Conservation (phyloP, 2,888 invertebrate species). For the Parnassius orleans region DNA sequence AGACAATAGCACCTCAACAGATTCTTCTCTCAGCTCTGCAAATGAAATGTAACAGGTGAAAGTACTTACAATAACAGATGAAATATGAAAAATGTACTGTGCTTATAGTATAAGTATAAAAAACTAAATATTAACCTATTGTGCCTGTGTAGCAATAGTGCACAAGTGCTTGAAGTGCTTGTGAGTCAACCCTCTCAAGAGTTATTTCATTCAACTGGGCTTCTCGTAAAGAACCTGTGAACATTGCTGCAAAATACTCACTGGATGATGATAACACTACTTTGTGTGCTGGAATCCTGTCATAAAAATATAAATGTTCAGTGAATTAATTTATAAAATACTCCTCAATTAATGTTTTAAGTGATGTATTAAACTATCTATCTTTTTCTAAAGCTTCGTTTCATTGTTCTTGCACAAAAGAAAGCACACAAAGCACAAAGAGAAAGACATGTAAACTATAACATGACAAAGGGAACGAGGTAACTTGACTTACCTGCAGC, state of each 20-base stretch:
- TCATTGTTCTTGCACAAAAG: slow-evolving; percentile 22
- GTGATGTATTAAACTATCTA: neutral
- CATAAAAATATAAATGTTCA: slow-evolving; percentile 23
- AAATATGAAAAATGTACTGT: slow-evolving; percentile 18
- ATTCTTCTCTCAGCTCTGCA: slow-evolving; percentile 92
- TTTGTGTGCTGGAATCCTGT: slow-evolving; percentile 90
- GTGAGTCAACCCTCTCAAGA: slow-evolving; percentile 91
- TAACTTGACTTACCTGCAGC: slow-evolving; percentile 74
- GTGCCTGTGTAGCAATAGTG: slow-evolving; percentile 95
- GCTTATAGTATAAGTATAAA: slow-evolving; percentile 25
- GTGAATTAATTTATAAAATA: neutral
- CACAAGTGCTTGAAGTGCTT: slow-evolving; percentile 91
- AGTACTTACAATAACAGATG: neutral
- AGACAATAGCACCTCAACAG: slow-evolving; percentile 92
- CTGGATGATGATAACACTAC: slow-evolving; percentile 94
- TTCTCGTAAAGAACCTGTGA: slow-evolving; percentile 92
- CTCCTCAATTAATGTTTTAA: neutral
- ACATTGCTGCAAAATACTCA: slow-evolving; percentile 98
- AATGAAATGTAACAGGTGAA: slow-evolving; percentile 30
- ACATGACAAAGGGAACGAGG: slow-evolving; percentile 11
- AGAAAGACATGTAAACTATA: neutral
- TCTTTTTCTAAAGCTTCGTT: neutral
- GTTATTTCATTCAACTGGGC: slow-evolving; percentile 91
- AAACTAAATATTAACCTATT: slow-evolving; percentile 57
- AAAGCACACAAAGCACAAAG: slow-evolving; percentile 16